phyloP scores from a whole-genome alignment of 2,888 invertebrate species.

The Tanypteryx hageni region DNA sequence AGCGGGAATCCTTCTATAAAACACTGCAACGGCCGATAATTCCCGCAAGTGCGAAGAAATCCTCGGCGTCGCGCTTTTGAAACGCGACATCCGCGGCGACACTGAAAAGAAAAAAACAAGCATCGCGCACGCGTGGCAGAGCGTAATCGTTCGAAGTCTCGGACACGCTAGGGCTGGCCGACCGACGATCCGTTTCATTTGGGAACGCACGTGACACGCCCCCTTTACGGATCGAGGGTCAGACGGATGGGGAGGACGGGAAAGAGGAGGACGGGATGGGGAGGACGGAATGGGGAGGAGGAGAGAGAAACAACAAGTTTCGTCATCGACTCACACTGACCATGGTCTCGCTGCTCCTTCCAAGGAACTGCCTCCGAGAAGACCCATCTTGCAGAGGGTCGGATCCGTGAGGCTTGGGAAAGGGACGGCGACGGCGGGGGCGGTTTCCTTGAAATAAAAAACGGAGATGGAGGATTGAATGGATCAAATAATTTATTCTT shows the following conservation, averaged over 20 bases:
- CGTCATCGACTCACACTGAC: neutral
- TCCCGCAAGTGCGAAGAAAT: too few species aligned
- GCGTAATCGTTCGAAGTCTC: too few species aligned
- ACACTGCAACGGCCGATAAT: too few species aligned
- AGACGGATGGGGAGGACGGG: neutral
- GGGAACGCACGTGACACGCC: too few species aligned
- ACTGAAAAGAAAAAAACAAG: too few species aligned
- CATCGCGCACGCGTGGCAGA: too few species aligned
- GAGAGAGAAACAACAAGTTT: neutral
- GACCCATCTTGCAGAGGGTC: constrained; percentile 42
- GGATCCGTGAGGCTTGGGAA: constrained; percentile 58
- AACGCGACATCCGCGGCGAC: too few species aligned
- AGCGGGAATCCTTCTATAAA: too few species aligned
- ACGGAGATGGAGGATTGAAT: neutral
- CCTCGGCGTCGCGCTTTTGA: too few species aligned
- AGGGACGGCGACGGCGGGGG: constrained; percentile 2
- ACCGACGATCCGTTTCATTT: too few species aligned
- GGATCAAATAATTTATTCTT: neutral
- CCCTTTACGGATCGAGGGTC: too few species aligned
- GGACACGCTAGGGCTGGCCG: too few species aligned
- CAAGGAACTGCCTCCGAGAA: neutral
- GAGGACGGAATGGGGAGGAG: neutral
- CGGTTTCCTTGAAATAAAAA: neutral
- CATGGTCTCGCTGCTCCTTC: constrained; percentile 15
- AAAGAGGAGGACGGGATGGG: neutral